phyloP scores from a whole-genome alignment of 2,797 vertebrate genomes.

The Alosa sapidissima region DNA sequence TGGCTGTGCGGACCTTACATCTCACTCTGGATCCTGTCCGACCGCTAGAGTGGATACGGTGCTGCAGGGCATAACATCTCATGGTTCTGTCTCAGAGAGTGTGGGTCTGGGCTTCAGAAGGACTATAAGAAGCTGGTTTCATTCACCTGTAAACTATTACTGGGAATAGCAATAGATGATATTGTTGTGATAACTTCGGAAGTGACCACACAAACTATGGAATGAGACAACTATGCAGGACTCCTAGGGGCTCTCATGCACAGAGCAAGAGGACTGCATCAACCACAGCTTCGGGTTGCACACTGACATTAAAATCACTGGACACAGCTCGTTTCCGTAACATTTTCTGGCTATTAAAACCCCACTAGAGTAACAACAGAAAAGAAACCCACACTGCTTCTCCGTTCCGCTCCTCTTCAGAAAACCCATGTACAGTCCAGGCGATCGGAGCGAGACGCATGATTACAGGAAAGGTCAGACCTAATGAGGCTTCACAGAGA shows the following conservation, averaged over 20 bases:
- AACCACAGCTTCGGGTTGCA: neutral
- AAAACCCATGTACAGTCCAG: neutral
- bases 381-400: neutral
- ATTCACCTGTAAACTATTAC: neutral
- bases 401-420: neutral
- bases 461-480: constrained; percentile 65
- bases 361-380: neutral
- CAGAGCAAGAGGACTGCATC: neutral
- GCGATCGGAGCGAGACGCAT: neutral
- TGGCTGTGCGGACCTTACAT: neutral
- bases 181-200: neutral
- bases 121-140: neutral
- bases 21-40: neutral
- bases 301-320: neutral
- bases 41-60: neutral
- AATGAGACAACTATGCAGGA: neutral
- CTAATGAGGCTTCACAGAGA: constrained; percentile 64
- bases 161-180: neutral
- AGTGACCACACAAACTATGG: neutral
- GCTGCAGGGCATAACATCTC: too few relatives aligned
- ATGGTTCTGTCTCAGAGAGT: neutral
- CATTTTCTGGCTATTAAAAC: neutral
- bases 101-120: neutral
- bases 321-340: neutral
- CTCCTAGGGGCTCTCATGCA: neutral